A percentile compares a stretch with the other conserved stretches of the same genome.
phyloP scores from a whole-genome alignment of 2,888 invertebrate genomes.

The Cantharis rufa region DNA sequence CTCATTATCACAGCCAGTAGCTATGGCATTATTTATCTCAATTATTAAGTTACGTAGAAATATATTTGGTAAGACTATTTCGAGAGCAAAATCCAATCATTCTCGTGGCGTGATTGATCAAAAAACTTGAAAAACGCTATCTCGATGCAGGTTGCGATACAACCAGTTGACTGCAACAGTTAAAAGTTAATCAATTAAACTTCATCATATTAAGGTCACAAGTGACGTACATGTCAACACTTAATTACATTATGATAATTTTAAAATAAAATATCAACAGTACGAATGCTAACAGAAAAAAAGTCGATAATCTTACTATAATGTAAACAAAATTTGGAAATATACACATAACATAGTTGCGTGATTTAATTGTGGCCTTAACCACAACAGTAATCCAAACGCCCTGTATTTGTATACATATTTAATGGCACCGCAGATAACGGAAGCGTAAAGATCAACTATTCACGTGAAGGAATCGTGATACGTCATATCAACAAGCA shows the following conservation, averaged over 20 bases:
- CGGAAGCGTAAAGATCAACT: conserved; percentile 30
- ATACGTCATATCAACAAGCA: conserved; percentile 21
- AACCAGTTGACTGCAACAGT: neutral
- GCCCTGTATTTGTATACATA: conserved; percentile 1
- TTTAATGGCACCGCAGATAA: conserved; percentile 18
- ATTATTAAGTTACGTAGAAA: too few relatives aligned
- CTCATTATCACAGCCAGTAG: too few relatives aligned
- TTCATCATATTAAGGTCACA: neutral
- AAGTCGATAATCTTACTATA: neutral
- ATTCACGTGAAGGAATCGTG: conserved; percentile 30
- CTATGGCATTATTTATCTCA: too few relatives aligned
- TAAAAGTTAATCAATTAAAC: neutral
- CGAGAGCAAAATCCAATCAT: too few relatives aligned
- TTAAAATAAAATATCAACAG: neutral
- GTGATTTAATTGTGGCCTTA: conserved; percentile 6
- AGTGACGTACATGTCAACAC: neutral
- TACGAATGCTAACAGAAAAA: neutral
- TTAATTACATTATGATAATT: neutral
- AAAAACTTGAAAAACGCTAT: too few relatives aligned
- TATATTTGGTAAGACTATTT: too few relatives aligned
- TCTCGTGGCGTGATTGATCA: too few relatives aligned
- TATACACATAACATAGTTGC: neutral
- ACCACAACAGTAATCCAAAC: conserved; percentile 23
- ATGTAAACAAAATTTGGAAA: neutral
- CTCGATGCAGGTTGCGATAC: neutral